Conservation (phyloP, 1,140 invertebrate genomes). For the Magallana ariakensis region DNA sequence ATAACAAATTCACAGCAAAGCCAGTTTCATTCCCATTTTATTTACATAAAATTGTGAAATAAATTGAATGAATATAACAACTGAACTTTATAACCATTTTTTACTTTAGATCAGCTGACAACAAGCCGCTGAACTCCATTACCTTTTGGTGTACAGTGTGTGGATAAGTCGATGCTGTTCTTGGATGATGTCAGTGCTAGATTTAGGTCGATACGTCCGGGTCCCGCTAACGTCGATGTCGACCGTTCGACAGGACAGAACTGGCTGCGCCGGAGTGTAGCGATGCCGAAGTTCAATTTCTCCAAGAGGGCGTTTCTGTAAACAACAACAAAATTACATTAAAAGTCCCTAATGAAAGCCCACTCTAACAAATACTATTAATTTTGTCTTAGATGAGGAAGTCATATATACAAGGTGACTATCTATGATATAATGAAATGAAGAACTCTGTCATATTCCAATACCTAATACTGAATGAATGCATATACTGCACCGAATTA, state of each 20-base stretch:
- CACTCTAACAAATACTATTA: no score
- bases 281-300: constrained; percentile 69
- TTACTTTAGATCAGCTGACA: no score
- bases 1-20: no score
- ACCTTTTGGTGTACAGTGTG: constrained; percentile 66
- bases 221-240: constrained; percentile 72
- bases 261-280: constrained; percentile 71
- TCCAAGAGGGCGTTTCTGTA: constrained; percentile 73
- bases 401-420: no score
- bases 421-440: no score
- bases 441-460: no score
- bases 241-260: constrained; percentile 72
- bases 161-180: constrained; percentile 73
- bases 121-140: no score
- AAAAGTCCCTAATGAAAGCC: neutral
- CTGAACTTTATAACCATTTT: no score
- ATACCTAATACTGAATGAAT: neutral
- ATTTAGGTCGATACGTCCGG: constrained; percentile 72
- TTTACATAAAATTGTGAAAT: no score
- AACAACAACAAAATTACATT: constrained; percentile 20
- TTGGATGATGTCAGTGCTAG: constrained; percentile 70
- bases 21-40: no score
- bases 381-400: no score
- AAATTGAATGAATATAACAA: no score
- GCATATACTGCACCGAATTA: neutral